Conservation (phyloP, 2,113 vertebrate species). For the Toxotes chatareus region DNA sequence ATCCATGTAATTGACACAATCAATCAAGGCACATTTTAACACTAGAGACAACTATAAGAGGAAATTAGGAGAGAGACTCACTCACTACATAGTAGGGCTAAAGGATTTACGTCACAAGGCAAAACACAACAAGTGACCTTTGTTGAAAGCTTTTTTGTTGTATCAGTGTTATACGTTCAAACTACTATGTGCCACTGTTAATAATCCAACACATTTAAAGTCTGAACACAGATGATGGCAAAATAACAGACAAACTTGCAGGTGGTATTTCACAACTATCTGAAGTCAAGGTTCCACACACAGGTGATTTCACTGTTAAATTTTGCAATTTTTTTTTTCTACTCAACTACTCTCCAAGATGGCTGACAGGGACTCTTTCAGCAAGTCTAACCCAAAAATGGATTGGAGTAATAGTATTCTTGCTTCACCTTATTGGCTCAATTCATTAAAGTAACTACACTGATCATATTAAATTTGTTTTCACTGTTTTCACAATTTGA, state of each 20-base stretch:
- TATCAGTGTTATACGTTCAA: background rate
- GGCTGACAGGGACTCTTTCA: background rate
- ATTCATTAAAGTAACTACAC: background rate
- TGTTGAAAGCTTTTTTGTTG: background rate
- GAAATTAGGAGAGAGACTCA: conserved; percentile 27
- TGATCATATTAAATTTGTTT: background rate
- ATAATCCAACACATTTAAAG: too few species aligned
- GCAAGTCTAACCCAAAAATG: background rate
- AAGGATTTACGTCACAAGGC: background rate
- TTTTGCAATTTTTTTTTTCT: background rate
- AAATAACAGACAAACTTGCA: background rate
- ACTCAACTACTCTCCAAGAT: background rate
- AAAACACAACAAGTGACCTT: background rate
- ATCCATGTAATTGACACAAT: conserved; percentile 50
- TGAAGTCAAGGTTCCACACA: background rate
- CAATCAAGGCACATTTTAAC: conserved; percentile 43
- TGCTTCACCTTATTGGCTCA: background rate
- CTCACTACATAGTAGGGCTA: background rate
- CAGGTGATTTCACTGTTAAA: background rate
- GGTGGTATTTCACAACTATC: background rate
- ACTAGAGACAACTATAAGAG: background rate
- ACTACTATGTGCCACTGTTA: background rate
- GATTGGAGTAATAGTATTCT: background rate
- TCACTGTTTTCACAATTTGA: background rate
- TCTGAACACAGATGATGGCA: background rate